Evolutionary conservation across 1,140 invertebrate species (phyloP).

Genomic region (Drosophila busckii): DNA sequence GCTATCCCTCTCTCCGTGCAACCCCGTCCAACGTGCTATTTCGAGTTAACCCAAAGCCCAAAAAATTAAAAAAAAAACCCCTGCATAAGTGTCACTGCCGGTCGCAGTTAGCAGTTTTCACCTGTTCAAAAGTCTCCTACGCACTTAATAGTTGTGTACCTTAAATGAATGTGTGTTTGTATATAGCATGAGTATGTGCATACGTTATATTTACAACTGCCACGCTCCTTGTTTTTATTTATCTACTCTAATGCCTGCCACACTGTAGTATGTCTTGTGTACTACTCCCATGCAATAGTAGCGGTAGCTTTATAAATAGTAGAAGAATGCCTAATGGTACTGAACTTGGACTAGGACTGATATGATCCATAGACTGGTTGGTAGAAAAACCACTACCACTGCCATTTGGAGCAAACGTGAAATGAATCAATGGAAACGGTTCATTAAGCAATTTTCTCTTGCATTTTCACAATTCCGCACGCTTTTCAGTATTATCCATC

Average conservation of each 20-base stretch:
- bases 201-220: slow-evolving; percentile 23
- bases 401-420: slow-evolving; percentile 59
- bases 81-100: no score
- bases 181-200: slow-evolving; percentile 7
- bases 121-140: slow-evolving; percentile 31
- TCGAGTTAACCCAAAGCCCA: no score
- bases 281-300: no score
- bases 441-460: slow-evolving; percentile 71
- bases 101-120: slow-evolving; percentile 41
- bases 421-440: slow-evolving; percentile 40
- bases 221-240: slow-evolving; percentile 44
- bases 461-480: slow-evolving; percentile 51
- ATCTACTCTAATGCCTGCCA: slow-evolving; percentile 29
- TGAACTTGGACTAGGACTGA: slow-evolving; percentile 50
- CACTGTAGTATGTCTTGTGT: background rate
- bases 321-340: slow-evolving; percentile 41
- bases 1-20: no score
- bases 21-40: no score
- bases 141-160: slow-evolving; percentile 55
- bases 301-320: slow-evolving; percentile 1
- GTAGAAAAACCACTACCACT: slow-evolving; percentile 31
- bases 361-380: slow-evolving; percentile 39
- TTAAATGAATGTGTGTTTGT: slow-evolving; percentile 3
- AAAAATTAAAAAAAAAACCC: no score
- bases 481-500: slow-evolving; percentile 41